phyloP scores from a whole-genome alignment of 2,888 invertebrate genomes.

The Myopa tessellatipennis region DNA sequence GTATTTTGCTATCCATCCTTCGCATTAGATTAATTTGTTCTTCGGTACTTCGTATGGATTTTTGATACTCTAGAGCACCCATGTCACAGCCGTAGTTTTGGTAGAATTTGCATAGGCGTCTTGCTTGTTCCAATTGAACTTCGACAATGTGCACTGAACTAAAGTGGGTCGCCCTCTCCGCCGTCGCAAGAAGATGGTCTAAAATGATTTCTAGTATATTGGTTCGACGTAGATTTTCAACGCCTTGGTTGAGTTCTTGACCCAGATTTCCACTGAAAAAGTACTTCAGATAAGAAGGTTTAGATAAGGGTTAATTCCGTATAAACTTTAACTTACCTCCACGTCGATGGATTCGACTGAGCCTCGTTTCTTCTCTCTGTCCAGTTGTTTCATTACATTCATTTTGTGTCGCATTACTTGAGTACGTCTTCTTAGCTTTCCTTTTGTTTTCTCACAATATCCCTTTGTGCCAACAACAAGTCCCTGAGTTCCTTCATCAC shows the following conservation, averaged over 20 bases:
- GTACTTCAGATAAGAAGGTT: conserved; percentile 49
- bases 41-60: conserved; percentile 71
- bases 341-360: conserved; percentile 71
- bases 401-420: conserved; percentile 58
- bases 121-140: conserved; percentile 78
- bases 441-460: conserved; percentile 69
- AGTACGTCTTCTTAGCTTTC: conserved; percentile 70
- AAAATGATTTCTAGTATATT: conserved; percentile 78
- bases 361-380: conserved; percentile 53
- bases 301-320: not conserved
- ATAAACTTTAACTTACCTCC: conserved; percentile 68
- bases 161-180: conserved; percentile 74
- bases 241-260: conserved; percentile 58
- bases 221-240: conserved; percentile 74
- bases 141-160: conserved; percentile 73
- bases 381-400: conserved; percentile 53
- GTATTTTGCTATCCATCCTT: conserved; percentile 47
- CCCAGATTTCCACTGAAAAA: conserved; percentile 51
- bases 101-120: conserved; percentile 73
- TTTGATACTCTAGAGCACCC: conserved; percentile 71
- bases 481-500: conserved; percentile 64
- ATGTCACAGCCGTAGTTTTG: conserved; percentile 72
- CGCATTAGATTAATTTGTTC: conserved; percentile 66
- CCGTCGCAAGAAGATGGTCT: conserved; percentile 78
- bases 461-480: conserved; percentile 69